Evolutionary conservation across 92 coral and sea anemone genomes (phyloP).

Genomic region (Nematostella vectensis): DNA sequence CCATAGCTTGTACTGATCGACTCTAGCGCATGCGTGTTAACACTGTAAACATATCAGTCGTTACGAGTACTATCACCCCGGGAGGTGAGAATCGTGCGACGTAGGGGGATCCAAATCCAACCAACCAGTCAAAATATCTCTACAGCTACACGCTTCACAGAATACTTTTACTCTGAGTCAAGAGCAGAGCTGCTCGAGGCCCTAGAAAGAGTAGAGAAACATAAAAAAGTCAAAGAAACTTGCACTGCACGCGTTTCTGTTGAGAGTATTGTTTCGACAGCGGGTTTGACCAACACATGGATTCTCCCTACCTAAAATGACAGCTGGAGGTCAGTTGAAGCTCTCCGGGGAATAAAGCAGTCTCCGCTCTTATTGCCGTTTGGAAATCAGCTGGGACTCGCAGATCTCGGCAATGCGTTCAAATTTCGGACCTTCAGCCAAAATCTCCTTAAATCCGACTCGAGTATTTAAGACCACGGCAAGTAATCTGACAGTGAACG

Average conservation of each 20-base stretch:
- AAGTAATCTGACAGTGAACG: background rate
- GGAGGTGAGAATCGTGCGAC: constrained; percentile 29
- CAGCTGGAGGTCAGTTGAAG: constrained; percentile 66
- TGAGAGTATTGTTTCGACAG: no score
- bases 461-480: background rate
- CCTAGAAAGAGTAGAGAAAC: background rate
- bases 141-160: background rate
- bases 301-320: constrained; percentile 59
- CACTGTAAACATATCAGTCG: constrained; percentile 53
- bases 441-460: constrained; percentile 1
- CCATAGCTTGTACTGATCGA: constrained; percentile 47
- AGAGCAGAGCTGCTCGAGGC: background rate
- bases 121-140: constrained; percentile 23
- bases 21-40: constrained; percentile 31
- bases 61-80: constrained; percentile 44
- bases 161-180: background rate
- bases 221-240: no score
- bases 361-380: constrained; percentile 7
- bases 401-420: background rate
- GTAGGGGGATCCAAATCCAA: constrained; percentile 25
- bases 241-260: no score
- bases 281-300: constrained; percentile 32
- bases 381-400: constrained; percentile 1
- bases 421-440: background rate
- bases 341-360: constrained; percentile 64